Base-by-base conservation (phyloP, 2,888 invertebrate species). In the Hylaea fasciaria region DNA sequence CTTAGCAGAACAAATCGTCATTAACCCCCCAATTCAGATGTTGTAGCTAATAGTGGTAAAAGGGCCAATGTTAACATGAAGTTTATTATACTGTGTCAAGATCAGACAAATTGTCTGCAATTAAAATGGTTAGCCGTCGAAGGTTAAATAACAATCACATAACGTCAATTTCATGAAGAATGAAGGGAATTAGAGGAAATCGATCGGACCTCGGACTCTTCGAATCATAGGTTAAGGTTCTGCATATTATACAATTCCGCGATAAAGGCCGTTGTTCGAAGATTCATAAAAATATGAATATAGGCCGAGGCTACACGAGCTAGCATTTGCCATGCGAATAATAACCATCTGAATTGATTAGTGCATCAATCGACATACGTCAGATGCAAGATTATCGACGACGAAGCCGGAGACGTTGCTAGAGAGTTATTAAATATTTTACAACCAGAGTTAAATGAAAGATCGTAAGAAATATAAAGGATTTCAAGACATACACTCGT, bases 221-320 rank as follows among this genome's bases (percentile, higher is more conserved):
- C 29, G 45, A 49, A 60, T 45, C 51, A 52, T 57, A 63, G 65
- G 62, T 61, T 53, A 61, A 65, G 62, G 60, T 50, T 57, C 28
- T 49, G 17, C 52, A 55, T 13, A n/a, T n/a, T n/a, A 48, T 29
- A 45, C 63, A 66, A 50, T n/a, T 22, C 48, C 44, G 52, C 40
- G 22, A 56, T 56, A 64, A 66, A 45, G 63, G 45, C 45, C 49
- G 51, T 62, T 68, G 61, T 66, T 54, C 61, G 48, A 65, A 51
- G 61, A 63, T 65, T 63, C 69, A 68, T 73, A 72, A 76, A 78
- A 75, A 70, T 65, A 69, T 62, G 61, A 65, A 78, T 62, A 70
- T 65, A 71, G 79, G 78, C 66, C 79, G 75, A 77, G 78, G 78
- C 65, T 74, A 66, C 64, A 57, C 58, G 63, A 64, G 40, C 53